Evolutionary conservation across 35 echinoderm and acorn worm species (phyloP).

Genomic region (Heliocidaris tuberculata): DNA sequence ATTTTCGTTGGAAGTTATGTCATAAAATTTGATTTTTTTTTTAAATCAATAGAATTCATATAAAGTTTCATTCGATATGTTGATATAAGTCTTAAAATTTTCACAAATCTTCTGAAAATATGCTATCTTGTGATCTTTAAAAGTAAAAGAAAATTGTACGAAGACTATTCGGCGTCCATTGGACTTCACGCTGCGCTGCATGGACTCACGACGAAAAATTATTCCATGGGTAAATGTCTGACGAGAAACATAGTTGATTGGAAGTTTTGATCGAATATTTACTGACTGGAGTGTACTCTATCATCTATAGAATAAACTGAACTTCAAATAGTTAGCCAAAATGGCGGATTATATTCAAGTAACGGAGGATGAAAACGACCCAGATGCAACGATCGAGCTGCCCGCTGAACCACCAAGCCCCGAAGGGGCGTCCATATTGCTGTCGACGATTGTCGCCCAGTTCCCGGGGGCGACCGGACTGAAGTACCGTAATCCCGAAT

Average conservation of each 20-base stretch:
- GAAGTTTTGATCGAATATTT: neutral
- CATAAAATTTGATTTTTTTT: no score
- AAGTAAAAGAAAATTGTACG: no score
- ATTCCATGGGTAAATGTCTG: neutral
- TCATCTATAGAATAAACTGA: neutral
- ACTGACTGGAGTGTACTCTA: neutral
- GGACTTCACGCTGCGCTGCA: neutral
- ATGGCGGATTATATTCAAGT: conserved; percentile 40
- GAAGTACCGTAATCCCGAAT: conserved; percentile 87
- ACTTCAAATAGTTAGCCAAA: neutral
- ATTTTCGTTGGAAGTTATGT: no score
- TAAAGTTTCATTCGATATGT: no score
- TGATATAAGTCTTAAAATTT: no score
- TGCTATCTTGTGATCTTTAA: neutral
- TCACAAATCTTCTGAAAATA: neutral
- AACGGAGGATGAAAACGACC: conserved; percentile 57
- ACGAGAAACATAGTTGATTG: neutral
- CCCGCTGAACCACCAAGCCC: conserved; percentile 74
- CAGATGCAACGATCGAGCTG: conserved; percentile 82
- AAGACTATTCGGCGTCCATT: no score
- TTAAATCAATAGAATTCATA: no score
- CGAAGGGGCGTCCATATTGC: conserved; percentile 67
- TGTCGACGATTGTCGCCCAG: conserved; percentile 85
- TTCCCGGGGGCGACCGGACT: conserved; percentile 89
- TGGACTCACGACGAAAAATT: neutral